Percentiles rank a stretch among this genome's conserved stretches.
These are phyloP conservation scores for Meiosimyza decipiens DNA, from an alignment of 2,888 invertebrate species.

Conservation along the genomic window DNA sequence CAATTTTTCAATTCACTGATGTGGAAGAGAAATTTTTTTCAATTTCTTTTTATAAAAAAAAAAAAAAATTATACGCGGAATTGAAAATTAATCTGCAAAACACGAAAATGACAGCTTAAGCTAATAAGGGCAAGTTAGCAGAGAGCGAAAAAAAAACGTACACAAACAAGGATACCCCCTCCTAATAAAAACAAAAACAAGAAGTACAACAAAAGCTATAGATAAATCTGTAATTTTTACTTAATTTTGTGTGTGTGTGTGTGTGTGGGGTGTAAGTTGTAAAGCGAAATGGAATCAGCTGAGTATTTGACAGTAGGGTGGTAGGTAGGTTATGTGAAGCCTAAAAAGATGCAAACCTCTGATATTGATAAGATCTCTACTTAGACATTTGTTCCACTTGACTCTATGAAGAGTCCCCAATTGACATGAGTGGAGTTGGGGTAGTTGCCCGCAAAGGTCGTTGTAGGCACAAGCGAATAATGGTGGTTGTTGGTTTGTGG, in stretches of 20 bases:
- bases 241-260: constrained; percentile 17
- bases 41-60: not conserved
- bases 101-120: constrained; percentile 20
- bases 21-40: constrained; percentile 27
- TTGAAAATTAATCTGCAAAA: constrained; percentile 20
- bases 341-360: constrained; percentile 26
- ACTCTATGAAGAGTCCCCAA: constrained; percentile 14
- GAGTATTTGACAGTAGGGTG: not conserved
- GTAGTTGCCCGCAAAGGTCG: not conserved
- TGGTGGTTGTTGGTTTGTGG: constrained; percentile 4
- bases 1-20: constrained; percentile 33
- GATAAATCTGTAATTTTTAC: constrained; percentile 32
- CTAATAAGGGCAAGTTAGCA: constrained; percentile 19
- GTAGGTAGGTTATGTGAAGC: constrained; percentile 16
- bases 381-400: constrained; percentile 32
- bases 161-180: not conserved
- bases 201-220: not conserved
- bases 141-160: constrained; percentile 5
- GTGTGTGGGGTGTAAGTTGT: not conserved
- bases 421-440: not conserved
- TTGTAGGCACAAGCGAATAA: too few relatives aligned
- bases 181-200: not conserved
- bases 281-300: not conserved
- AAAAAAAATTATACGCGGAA: not conserved
- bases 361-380: constrained; percentile 31